Base-by-base conservation (phyloP, 2,113 vertebrate genomes). In the Salvator merianae region DNA sequence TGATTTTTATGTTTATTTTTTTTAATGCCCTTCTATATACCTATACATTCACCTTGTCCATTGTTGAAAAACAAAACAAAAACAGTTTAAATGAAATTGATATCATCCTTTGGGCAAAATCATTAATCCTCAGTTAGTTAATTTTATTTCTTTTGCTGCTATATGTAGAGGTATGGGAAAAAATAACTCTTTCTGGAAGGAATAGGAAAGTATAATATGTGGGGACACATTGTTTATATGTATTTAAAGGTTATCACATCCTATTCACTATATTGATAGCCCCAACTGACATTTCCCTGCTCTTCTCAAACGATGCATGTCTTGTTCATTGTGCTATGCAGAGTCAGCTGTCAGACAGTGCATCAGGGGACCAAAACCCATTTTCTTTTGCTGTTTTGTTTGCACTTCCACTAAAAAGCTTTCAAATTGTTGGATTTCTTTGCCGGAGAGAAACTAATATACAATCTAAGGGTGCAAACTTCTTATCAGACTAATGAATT, bases 241-340 rank as follows among this genome's bases (percentile, higher is more conserved):
- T 91, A 89, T 90, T 93, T 93, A 94, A 90, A 93, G 91, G 86
- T 93, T 94, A 92, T 94, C 93, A 94, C 90, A 92, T 89, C 89
- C 83, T 91, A 84, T 94, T 92, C 77, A 90, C 84, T 86, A 79
- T 91, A 91, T 88, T 90, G 91, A 88, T 91, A 92, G 85, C 90
- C 86, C 91, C 91, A 89, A 38, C 85, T 92, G 92, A 90, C 88
- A 90, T 92, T 91, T 93, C 77, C 90, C 91, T 91, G 85, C 87
- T 93, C 82, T 90, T 95, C 89, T 93, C 86, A 90, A 94, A 36
- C 66, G 88, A 88, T 92, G 88, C 88, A 81, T 94, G 91, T 85
- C 90, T 94, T 93, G 81, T 87, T 94, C 88, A 89, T 94, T 94
- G 91, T 94, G 89, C 90, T 87, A 1, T 90, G 86, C 84, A 79